Conservation (phyloP, 2,888 invertebrate genomes). For the Petrolisthes manimaculis region DNA sequence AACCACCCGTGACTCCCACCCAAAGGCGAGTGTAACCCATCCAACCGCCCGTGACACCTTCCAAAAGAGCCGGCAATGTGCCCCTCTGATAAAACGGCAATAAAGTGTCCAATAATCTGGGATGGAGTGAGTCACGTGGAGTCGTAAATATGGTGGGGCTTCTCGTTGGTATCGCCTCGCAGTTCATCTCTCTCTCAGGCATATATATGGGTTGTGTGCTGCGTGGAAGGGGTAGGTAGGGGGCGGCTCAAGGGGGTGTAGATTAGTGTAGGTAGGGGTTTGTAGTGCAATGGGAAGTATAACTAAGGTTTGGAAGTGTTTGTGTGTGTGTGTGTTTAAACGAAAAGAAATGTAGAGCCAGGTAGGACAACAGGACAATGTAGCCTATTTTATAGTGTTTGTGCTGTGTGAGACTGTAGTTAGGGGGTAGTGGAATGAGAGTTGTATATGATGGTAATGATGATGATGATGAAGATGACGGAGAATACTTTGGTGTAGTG, state of each 20-base stretch:
- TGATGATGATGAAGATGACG: too few relatives aligned
- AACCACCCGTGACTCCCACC: not conserved
- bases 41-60: not conserved
- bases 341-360: too few relatives aligned
- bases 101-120: slow-evolving; percentile 6
- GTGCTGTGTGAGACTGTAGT: not conserved
- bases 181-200: not conserved
- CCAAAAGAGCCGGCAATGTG: not conserved
- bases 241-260: too few relatives aligned
- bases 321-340: too few relatives aligned
- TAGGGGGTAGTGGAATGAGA: not conserved
- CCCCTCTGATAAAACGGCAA: not conserved
- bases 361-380: not conserved
- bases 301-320: too few relatives aligned
- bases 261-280: too few relatives aligned
- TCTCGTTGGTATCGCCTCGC: not conserved
- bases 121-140: not conserved
- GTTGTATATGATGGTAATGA: not conserved
- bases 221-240: too few relatives aligned
- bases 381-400: not conserved
- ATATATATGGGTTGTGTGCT: not conserved
- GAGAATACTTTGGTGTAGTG: not conserved
- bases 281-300: too few relatives aligned
- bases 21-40: not conserved
- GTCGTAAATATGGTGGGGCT: not conserved